Evolutionary conservation across 1,140 invertebrate species (phyloP).

Genomic region (Diploscapter pachys): DNA sequence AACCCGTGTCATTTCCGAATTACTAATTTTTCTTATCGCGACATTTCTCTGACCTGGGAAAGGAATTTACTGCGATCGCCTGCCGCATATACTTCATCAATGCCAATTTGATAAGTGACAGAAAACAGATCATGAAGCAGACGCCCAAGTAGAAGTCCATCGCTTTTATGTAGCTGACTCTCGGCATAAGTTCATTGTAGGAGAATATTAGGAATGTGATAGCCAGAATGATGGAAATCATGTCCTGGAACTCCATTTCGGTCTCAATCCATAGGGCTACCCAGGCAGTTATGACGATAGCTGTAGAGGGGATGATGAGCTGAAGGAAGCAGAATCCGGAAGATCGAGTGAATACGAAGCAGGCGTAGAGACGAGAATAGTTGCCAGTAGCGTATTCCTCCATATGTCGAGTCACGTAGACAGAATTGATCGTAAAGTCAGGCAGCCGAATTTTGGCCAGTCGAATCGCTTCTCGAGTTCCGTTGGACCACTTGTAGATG

Average conservation of each 20-base stretch:
- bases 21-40: not conserved
- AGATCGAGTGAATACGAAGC: slow-evolving; percentile 54
- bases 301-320: slow-evolving; percentile 58
- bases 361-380: slow-evolving; percentile 54
- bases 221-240: slow-evolving; percentile 85
- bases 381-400: slow-evolving; percentile 51
- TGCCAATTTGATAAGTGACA: slow-evolving; percentile 59
- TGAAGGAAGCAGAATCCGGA: slow-evolving; percentile 58
- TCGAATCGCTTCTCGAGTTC: slow-evolving; percentile 44
- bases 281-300: slow-evolving; percentile 58
- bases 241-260: slow-evolving; percentile 66
- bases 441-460: slow-evolving; percentile 54
- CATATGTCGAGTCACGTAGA: slow-evolving; percentile 56
- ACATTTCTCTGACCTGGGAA: too few species aligned
- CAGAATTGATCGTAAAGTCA: slow-evolving; percentile 51
- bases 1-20: not conserved
- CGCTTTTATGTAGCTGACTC: slow-evolving; percentile 80
- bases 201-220: slow-evolving; percentile 98
- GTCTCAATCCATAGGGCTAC: slow-evolving; percentile 59
- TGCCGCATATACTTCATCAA: slow-evolving; percentile 58
- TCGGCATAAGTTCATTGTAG: slow-evolving; percentile 88
- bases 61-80: slow-evolving; percentile 18
- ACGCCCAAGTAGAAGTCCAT: slow-evolving; percentile 92
- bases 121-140: slow-evolving; percentile 57
- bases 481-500: slow-evolving; percentile 49